Evolutionary conservation across 2,797 vertebrate genomes (phyloP).

Genomic region (Cirrhinus mrigala): DNA sequence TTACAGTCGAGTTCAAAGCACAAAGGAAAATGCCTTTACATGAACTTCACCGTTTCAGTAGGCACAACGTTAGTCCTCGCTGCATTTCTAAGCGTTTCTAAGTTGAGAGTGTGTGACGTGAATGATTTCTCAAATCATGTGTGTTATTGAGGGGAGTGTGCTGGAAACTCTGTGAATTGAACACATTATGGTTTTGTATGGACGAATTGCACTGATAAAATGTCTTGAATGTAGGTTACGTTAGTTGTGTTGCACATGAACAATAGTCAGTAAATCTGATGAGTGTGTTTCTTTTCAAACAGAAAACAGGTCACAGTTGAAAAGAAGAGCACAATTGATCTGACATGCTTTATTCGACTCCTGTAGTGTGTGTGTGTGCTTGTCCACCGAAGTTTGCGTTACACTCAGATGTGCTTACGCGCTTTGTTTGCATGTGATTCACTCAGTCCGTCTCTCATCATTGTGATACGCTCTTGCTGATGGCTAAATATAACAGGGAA

Average conservation of each 20-base stretch:
- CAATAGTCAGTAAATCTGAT: conserved; percentile 19
- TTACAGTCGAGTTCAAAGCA: not conserved
- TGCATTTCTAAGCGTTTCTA: not conserved
- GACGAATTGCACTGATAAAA: not conserved
- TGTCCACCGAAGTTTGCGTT: conserved; percentile 33
- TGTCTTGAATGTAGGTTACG: not conserved
- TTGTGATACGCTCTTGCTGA: not conserved
- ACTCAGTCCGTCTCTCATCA: not conserved
- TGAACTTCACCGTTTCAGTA: too few relatives aligned
- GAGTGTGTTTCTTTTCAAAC: conserved; percentile 32
- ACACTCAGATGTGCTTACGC: conserved; percentile 5
- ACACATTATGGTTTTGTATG: not conserved
- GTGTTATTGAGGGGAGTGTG: not conserved
- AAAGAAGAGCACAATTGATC: conserved; percentile 31
- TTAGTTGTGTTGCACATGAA: not conserved
- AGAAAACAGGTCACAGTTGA: conserved; percentile 34
- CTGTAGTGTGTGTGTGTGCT: conserved; percentile 14
- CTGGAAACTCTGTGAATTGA: too few relatives aligned
- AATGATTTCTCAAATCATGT: not conserved
- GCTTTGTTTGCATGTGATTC: conserved; percentile 22
- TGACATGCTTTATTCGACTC: conserved; percentile 25
- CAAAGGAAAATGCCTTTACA: not conserved
- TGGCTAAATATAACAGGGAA: not conserved
- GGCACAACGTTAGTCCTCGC: not conserved
- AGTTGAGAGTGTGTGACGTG: not conserved